These are phyloP conservation scores for Sussaba pulchella DNA, from an alignment of 2,888 invertebrate species.

Conservation along the genomic window DNA sequence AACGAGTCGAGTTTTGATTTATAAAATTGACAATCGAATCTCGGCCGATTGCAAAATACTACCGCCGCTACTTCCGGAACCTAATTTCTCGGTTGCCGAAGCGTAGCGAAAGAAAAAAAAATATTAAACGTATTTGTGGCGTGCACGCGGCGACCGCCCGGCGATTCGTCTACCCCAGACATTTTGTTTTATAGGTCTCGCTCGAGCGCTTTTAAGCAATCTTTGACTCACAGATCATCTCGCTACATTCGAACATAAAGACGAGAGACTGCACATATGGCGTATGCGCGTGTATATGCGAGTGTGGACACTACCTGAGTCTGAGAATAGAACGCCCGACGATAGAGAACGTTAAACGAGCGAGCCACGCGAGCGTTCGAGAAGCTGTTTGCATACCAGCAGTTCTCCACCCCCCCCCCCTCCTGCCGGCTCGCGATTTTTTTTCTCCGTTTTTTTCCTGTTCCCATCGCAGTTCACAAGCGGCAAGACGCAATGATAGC, in stretches of 20 bases:
- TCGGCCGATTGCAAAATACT: slow-evolving; percentile 52
- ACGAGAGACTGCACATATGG: neutral
- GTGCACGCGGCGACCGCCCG: neutral
- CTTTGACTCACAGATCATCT: slow-evolving; percentile 19
- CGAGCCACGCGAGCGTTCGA: slow-evolving; percentile 38
- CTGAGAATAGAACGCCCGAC: slow-evolving; percentile 55
- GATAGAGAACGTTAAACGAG: slow-evolving; percentile 27
- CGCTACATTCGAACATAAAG: neutral
- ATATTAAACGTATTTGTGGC: no score
- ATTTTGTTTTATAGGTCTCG: neutral
- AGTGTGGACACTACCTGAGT: slow-evolving; percentile 11
- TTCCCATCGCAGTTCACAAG: neutral
- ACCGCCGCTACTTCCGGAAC: neutral
- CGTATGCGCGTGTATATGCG: neutral
- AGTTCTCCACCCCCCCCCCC: neutral
- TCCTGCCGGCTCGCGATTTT: no score
- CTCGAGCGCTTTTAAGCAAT: slow-evolving; percentile 4
- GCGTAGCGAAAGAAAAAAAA: no score
- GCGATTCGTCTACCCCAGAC: neutral
- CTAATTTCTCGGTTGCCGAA: no score
- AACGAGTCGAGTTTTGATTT: slow-evolving; percentile 25
- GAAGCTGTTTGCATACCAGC: slow-evolving; percentile 38
- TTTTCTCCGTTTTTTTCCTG: no score
- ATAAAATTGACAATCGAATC: slow-evolving; percentile 35
- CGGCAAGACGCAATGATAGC: slow-evolving; percentile 19